These are phyloP conservation scores for Ophion slaviceki DNA, from an alignment of 2,888 invertebrate species.

Conservation along the genomic window DNA sequence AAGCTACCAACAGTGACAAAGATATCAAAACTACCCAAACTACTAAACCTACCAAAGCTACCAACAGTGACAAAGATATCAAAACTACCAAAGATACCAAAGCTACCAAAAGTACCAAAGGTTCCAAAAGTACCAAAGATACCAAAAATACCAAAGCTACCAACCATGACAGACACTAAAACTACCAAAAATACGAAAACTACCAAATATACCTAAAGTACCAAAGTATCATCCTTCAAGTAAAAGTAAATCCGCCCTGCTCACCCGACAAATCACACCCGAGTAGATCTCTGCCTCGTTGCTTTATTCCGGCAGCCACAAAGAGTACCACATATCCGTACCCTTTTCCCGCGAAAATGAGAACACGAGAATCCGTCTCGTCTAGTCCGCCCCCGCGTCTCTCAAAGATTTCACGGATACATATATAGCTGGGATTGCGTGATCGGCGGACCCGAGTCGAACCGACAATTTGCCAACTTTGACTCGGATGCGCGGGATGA, in stretches of 20 bases:
- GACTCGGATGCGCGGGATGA: constrained; percentile 30
- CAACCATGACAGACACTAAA: too few species aligned
- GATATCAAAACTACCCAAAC: background rate
- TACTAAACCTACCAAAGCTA: background rate
- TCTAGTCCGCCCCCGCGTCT: background rate
- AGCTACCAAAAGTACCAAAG: background rate
- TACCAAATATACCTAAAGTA: background rate
- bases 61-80: background rate
- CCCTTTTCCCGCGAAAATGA: background rate
- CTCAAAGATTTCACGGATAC: background rate
- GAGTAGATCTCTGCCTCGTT: background rate
- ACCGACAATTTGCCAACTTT: constrained; percentile 55
- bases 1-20: too few species aligned
- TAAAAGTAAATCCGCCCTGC: too few species aligned
- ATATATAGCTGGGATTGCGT: constrained; percentile 1
- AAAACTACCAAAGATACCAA: background rate
- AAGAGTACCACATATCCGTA: background rate
- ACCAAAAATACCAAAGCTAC: background rate
- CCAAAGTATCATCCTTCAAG: background rate
- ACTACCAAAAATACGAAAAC: background rate
- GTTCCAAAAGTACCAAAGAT: background rate
- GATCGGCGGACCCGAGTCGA: constrained; percentile 32
- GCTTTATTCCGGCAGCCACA: background rate
- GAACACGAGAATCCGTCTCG: background rate
- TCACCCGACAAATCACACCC: too few species aligned